phyloP scores from a whole-genome alignment of 2,113 vertebrate species.

The Pachycephala philippinensis region DNA sequence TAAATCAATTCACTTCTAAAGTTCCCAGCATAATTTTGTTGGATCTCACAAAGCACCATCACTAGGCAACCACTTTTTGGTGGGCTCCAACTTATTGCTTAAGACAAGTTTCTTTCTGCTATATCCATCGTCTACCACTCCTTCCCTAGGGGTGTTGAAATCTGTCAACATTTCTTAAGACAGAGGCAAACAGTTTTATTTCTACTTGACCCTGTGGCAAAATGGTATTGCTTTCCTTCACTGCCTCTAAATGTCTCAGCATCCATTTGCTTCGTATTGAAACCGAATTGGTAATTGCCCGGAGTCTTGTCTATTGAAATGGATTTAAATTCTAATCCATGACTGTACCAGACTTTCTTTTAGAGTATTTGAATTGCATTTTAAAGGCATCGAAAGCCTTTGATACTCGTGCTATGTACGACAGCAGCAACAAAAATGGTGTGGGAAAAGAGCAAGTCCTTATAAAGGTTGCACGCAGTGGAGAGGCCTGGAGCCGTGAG shows the following conservation, averaged over 20 bases:
- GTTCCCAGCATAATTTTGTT: not conserved
- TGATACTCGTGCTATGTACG: not conserved
- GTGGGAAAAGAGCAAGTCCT: not conserved
- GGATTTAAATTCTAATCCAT: not conserved
- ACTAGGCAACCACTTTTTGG: slow-evolving; percentile 34
- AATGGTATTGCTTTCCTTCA: not conserved
- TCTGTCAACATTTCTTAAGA: slow-evolving; percentile 30
- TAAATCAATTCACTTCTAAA: not conserved
- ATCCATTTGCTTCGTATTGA: not conserved
- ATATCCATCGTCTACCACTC: not conserved
- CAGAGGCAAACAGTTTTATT: slow-evolving; percentile 25
- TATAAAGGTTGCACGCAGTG: not conserved
- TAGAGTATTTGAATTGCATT: not conserved
- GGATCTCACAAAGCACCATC: not conserved
- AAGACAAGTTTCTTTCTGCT: slow-evolving; percentile 22
- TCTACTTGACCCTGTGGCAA: not conserved
- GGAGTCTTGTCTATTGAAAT: not conserved
- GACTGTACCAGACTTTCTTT: not conserved
- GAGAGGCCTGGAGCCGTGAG: not conserved
- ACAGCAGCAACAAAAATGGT: not conserved
- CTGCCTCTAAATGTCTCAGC: not conserved
- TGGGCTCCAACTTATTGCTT: slow-evolving; percentile 13
- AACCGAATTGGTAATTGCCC: not conserved
- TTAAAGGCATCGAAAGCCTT: not conserved
- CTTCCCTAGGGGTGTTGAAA: not conserved